Evolutionary conservation across 2,797 vertebrate genomes (phyloP), one percentile per base, ranked within the genome.

Genomic region (Remorina albescens): DNA sequence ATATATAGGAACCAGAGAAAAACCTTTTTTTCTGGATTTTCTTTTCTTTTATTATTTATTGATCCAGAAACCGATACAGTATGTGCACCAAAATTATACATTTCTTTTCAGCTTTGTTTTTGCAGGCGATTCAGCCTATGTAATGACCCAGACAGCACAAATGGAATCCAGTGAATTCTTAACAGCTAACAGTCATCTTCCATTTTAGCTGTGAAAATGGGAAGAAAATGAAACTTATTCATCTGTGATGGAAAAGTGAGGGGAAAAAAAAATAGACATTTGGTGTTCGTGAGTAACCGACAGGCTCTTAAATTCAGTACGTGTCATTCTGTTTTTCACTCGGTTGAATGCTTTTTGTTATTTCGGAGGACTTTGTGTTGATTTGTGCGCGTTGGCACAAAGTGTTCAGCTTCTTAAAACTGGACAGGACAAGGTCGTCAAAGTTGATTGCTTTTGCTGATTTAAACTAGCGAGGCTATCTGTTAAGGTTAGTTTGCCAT

Each of bases 1-100:
- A 79, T 84, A 79, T 81, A 46, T 71, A 73, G 46, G 59, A 58
- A n/a, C 19, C 16, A 18, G 36, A 1, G 21, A 7, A 26, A n/a
- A 10, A n/a, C n/a, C n/a, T n/a, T n/a, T n/a, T n/a, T n/a, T n/a
- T n/a, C n/a, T n/a, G n/a, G n/a, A n/a, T n/a, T 54, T 73, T 42
- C 18, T 32, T n/a, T 37, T 56, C 73, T 54, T 34, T 70, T 26
- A 65, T 68, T 37, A n/a, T 47, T 62, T 51, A 32, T 39, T 58
- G 50, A 21, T 63, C 47, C 19, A 26, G 21, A 30, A 30, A 32
- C 47, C 54, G 63, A 59, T 32, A 25, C 19, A 47, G n/a, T n/a
- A n/a, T n/a, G n/a, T 54, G 51, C 46, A 16, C 23, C 15, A 18
- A 59, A 21, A 47, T 54, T 66, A 34, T 63, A 66, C 36, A 12